phyloP scores from a whole-genome alignment of 1,140 invertebrate species.

The Nasonia longicornis region DNA sequence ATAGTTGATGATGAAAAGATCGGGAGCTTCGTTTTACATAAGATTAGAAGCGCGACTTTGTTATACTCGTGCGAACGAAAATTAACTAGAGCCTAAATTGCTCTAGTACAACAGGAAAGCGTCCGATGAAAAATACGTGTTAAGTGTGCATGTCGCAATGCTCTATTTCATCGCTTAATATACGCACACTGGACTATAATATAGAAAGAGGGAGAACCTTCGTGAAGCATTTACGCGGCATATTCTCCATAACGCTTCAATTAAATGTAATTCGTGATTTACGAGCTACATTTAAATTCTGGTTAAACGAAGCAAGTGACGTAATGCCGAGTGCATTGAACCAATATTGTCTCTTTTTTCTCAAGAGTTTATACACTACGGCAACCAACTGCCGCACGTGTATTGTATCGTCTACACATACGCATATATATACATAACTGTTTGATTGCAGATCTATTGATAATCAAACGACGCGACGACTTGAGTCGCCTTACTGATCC shows the following conservation, averaged over 20 bases:
- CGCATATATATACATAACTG: background rate
- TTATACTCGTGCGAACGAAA: no score
- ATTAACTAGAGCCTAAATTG: no score
- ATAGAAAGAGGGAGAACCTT: background rate
- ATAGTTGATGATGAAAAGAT: no score
- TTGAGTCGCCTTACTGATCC: no score
- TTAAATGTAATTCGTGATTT: conserved; percentile 32
- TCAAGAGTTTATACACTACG: background rate
- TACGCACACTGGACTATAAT: background rate
- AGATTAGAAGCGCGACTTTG: no score
- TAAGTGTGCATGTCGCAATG: background rate
- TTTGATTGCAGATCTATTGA: conserved; percentile 5
- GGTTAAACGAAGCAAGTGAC: conserved; percentile 24
- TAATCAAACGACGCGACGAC: background rate
- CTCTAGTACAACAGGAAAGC: background rate
- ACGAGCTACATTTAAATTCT: conserved; percentile 18
- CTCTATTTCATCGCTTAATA: background rate
- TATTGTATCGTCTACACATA: background rate
- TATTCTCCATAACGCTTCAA: conserved; percentile 30
- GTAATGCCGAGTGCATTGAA: conserved; percentile 21
- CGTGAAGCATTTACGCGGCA: background rate
- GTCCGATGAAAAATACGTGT: background rate
- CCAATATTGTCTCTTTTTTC: conserved; percentile 10
- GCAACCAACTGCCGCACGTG: background rate
- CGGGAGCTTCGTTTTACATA: no score